Conservation (phyloP, 1,140 invertebrate genomes). For the Rhagoletis zephyria region DNA sequence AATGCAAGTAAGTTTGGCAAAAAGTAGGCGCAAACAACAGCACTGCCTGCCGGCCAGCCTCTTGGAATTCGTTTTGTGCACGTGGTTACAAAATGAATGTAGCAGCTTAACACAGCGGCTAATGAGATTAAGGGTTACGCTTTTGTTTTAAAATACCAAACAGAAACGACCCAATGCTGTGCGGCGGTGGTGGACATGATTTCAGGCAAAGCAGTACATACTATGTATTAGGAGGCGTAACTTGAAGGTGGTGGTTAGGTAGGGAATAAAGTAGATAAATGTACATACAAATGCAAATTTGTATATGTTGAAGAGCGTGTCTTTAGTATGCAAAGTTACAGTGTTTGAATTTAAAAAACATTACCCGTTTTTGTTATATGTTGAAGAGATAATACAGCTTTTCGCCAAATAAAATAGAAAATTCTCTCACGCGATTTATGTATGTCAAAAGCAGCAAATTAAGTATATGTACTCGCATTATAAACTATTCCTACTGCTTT, state of each 20-base stretch:
- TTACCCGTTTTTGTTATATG: neutral
- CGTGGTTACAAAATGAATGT: neutral
- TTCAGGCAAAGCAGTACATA: too few relatives aligned
- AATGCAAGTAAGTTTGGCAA: neutral
- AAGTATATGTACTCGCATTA: too few relatives aligned
- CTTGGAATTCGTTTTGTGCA: neutral
- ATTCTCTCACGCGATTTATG: too few relatives aligned
- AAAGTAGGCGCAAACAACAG: neutral
- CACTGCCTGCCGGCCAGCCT: neutral
- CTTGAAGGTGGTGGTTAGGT: too few relatives aligned
- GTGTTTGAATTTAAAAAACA: neutral
- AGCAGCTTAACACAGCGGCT: neutral
- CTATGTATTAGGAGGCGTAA: too few relatives aligned
- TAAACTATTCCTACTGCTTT: too few relatives aligned
- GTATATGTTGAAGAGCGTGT: neutral
- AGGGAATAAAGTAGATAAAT: neutral
- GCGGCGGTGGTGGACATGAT: too few relatives aligned
- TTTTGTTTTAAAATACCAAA: slow-evolving; percentile 31
- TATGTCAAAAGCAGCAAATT: too few relatives aligned
- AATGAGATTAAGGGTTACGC: slow-evolving; percentile 10
- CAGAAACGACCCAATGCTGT: neutral
- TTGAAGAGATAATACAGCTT: too few relatives aligned
- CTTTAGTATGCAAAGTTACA: neutral
- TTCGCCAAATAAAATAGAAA: too few relatives aligned
- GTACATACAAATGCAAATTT: too few relatives aligned